Percentiles rank a stretch among this genome's conserved stretches.
Evolutionary conservation across 64 coral and sea anemone species (phyloP).

Genomic region (Actinia equina): DNA sequence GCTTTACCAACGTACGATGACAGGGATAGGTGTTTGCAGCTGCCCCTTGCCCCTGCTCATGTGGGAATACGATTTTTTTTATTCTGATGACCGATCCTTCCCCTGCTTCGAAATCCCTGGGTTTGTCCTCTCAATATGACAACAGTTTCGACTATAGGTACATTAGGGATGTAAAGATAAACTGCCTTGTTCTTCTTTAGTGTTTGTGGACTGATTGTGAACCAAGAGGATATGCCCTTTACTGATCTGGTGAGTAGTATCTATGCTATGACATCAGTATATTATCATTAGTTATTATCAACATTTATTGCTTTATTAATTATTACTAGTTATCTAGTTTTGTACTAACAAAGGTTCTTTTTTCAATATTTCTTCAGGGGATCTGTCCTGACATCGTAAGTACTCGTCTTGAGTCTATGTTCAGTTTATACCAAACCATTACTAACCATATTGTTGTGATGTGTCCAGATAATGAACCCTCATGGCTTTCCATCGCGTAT

Average conservation of each 20-base stretch:
- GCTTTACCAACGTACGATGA: too few relatives aligned
- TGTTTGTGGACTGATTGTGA: slow-evolving; percentile 89
- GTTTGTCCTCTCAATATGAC: too few relatives aligned
- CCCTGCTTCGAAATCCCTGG: too few relatives aligned
- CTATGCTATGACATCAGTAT: neutral
- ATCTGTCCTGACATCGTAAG: slow-evolving; percentile 99
- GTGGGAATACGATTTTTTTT: too few relatives aligned
- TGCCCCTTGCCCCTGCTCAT: too few relatives aligned
- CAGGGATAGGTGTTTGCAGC: too few relatives aligned
- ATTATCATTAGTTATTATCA: neutral
- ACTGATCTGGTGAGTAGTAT: slow-evolving; percentile 78
- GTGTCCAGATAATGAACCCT: slow-evolving; percentile 89
- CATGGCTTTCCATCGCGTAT: slow-evolving; percentile 98
- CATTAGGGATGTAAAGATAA: too few relatives aligned
- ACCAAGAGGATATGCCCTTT: slow-evolving; percentile 97
- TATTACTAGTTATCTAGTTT: neutral
- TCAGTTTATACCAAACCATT: neutral
- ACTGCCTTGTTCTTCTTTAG: slow-evolving; percentile 28
- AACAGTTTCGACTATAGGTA: too few relatives aligned
- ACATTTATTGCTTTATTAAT: too few relatives aligned
- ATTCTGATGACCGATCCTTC: too few relatives aligned
- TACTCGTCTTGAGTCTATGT: neutral
- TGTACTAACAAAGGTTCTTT: neutral
- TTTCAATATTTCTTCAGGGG: slow-evolving; percentile 50
- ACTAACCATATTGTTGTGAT: neutral